These are phyloP conservation scores for Passer montanus DNA, from an alignment of 2,113 vertebrate genomes.

Conservation along the genomic window DNA sequence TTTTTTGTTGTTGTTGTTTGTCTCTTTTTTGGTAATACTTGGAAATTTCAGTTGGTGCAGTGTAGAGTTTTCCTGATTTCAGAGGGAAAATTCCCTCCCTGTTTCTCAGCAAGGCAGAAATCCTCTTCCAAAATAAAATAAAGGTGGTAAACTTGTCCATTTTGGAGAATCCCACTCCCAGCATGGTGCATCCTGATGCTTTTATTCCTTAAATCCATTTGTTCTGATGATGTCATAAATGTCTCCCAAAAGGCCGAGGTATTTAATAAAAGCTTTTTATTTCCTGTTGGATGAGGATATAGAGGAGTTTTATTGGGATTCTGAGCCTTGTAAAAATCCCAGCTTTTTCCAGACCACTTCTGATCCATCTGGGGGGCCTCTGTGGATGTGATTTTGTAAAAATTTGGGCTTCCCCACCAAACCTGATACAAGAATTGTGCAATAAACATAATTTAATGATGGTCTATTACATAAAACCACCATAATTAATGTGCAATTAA, in stretches of 20 bases:
- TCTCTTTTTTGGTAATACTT: neutral
- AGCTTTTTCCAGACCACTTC: neutral
- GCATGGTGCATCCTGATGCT: neutral
- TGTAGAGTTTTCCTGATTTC: neutral
- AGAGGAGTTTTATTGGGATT: constrained; percentile 53
- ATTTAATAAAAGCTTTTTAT: constrained; percentile 30
- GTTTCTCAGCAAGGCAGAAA: neutral
- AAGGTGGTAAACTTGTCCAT: neutral
- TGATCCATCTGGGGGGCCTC: constrained; percentile 63
- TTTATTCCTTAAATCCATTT: constrained; percentile 6
- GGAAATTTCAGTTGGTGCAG: neutral
- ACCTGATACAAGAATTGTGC: neutral
- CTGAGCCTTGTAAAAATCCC: constrained; percentile 60
- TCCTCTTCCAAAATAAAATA: neutral
- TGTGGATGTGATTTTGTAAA: neutral
- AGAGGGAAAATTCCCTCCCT: neutral
- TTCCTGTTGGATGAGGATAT: constrained; percentile 37
- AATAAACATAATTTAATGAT: neutral
- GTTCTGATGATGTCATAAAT: constrained; percentile 17
- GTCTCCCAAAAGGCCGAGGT: neutral
- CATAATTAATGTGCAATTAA: neutral
- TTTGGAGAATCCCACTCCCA: neutral
- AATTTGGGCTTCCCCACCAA: constrained; percentile 18
- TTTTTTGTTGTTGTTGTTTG: neutral
- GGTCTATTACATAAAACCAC: neutral